Evolutionary conservation across 2,113 vertebrate species (phyloP).

Genomic region (Aythya baeri): DNA sequence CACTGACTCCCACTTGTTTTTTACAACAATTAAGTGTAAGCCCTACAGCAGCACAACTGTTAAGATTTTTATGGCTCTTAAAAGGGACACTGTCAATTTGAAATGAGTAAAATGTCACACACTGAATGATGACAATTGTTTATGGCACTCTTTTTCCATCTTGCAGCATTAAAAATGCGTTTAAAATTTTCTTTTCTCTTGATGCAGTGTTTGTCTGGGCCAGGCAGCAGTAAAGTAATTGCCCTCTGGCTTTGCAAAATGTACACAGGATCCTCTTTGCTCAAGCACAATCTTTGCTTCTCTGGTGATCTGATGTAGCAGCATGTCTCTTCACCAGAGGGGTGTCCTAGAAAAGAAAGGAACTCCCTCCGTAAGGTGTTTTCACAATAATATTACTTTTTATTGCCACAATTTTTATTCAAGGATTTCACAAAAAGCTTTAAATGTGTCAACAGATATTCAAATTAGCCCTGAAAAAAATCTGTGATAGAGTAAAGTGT

Average conservation of each 20-base stretch:
- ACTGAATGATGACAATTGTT: not conserved
- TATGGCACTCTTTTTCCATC: not conserved
- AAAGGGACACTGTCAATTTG: conserved; percentile 26
- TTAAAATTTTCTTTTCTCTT: not conserved
- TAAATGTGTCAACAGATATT: conserved; percentile 6
- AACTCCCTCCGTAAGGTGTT: conserved; percentile 55
- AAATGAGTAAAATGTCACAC: not conserved
- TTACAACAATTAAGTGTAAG: conserved; percentile 45
- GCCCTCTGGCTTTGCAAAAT: conserved; percentile 14
- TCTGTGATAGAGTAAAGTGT: conserved; percentile 5
- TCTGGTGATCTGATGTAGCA: conserved; percentile 63
- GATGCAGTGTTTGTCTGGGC: not conserved
- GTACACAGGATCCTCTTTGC: not conserved
- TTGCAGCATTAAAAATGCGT: not conserved
- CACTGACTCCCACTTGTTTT: conserved; percentile 55
- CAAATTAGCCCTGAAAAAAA: conserved; percentile 10
- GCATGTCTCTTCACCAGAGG: conserved; percentile 62
- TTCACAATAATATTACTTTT: conserved; percentile 46
- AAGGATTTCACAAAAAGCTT: conserved; percentile 34
- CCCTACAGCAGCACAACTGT: conserved; percentile 38
- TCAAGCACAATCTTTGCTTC: not conserved
- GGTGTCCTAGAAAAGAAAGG: conserved; percentile 68
- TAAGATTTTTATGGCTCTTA: conserved; percentile 51
- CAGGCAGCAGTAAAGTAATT: not conserved
- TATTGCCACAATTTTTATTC: conserved; percentile 27